Evolutionary conservation across 2,888 invertebrate species (phyloP).

Genomic region (Pycnomerus fuliginosus): DNA sequence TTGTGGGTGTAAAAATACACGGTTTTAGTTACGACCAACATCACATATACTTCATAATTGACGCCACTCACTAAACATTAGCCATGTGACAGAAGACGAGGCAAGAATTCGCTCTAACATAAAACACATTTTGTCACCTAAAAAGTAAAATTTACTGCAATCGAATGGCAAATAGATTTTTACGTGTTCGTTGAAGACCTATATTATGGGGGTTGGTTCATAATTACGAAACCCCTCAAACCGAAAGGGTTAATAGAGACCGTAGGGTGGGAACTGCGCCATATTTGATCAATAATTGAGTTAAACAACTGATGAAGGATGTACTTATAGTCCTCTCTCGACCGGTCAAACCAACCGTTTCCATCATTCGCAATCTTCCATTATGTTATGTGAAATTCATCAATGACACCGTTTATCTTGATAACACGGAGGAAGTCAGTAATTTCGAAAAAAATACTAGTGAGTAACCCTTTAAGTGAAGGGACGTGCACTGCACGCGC

Average conservation of each 20-base stretch:
- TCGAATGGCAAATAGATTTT: slow-evolving; percentile 42
- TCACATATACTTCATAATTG: slow-evolving; percentile 31
- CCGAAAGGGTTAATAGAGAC: slow-evolving; percentile 54
- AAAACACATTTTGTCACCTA: slow-evolving; percentile 21
- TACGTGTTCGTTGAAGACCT: slow-evolving; percentile 50
- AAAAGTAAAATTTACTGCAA: too few relatives aligned
- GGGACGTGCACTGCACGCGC: slow-evolving; percentile 16
- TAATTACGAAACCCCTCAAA: slow-evolving; percentile 53
- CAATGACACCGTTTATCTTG: too few relatives aligned
- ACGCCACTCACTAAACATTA: slow-evolving; percentile 38
- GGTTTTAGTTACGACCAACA: slow-evolving; percentile 37
- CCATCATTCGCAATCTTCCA: slow-evolving; percentile 28
- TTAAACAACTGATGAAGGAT: slow-evolving; percentile 54
- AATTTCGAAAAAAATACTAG: too few relatives aligned
- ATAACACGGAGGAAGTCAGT: too few relatives aligned
- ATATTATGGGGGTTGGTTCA: slow-evolving; percentile 52
- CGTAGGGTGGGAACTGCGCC: slow-evolving; percentile 53
- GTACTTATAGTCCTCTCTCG: slow-evolving; percentile 45
- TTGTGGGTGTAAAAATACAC: slow-evolving; percentile 45
- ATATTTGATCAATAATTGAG: slow-evolving; percentile 56
- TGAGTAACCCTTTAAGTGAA: slow-evolving; percentile 10
- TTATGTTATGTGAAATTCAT: slow-evolving; percentile 12
- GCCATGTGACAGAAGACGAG: slow-evolving; percentile 35
- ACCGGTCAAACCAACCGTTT: slow-evolving; percentile 31
- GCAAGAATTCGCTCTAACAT: slow-evolving; percentile 19